Evolutionary conservation across 2,888 invertebrate species (phyloP), one percentile per base, ranked within the genome.

Genomic region (Cryptus armator): DNA sequence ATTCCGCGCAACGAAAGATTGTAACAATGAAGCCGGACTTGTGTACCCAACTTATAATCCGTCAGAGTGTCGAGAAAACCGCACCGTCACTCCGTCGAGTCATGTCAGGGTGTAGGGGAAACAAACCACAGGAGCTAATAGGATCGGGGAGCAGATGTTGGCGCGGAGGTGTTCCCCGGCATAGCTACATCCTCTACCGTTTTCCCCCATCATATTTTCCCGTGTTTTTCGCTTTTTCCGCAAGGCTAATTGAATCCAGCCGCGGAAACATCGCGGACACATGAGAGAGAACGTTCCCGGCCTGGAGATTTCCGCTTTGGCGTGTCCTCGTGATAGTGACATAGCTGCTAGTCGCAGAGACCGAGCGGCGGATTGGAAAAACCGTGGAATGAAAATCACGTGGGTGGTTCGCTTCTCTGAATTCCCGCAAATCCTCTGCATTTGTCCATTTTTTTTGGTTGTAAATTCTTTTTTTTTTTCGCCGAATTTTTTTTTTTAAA

Each of bases 161-260:
- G 37, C 16, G 24, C 43, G 16, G 44, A 56, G 68, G 68, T 12
- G 44, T 10, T 24, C 29, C 24, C 4, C 24, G 10, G 24, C 19
- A 46, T 24, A 16, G 43, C 44, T 7, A 46, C 14, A 12, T 44
- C 6, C 59, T 14, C 29, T 29, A 32, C 59, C 59, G n/a, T 29
- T 71, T 82, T 70, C 64, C 68, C 78, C 37, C 9, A 70, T 85
- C 85, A 85, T 82, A 85, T 79, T 82, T 76, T 66, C 74, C 46
- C 78, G 48, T 56, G 53, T 46, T 81, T 70, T 59, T 81, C 70
- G 74, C 48, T 85, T 85, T 81, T 85, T 82, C 85, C 85, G 66
- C 85, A 59, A 71, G 75, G 75, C 82, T 85, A 79, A 85, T 84
- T 84, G 81, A 81, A 84, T 81, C 78, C 64, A 14, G 74, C 77